Conservation (phyloP, 2,888 invertebrate genomes). For the Aquatica leii region DNA sequence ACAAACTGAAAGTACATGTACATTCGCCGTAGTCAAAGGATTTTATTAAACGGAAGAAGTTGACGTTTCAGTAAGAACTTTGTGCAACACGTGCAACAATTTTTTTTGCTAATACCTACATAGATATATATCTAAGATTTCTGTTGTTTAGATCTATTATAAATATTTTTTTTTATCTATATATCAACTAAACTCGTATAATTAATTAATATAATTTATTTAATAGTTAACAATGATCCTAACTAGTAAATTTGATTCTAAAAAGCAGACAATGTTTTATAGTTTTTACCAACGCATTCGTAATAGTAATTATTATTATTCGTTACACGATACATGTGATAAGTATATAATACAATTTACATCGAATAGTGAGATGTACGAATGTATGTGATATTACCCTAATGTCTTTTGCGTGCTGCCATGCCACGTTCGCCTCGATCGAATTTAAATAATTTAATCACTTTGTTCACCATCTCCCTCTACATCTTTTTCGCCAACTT, state of each 20-base stretch:
- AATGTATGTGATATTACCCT: constrained; percentile 41
- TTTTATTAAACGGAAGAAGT: constrained; percentile 35
- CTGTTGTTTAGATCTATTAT: constrained; percentile 44
- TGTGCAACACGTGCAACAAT: constrained; percentile 59
- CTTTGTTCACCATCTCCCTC: constrained; percentile 68
- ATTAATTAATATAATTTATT: constrained; percentile 56
- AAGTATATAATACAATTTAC: constrained; percentile 47
- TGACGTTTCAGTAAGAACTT: constrained; percentile 43
- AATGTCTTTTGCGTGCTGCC: constrained; percentile 56
- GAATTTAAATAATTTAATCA: constrained; percentile 56
- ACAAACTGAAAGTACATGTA: constrained; percentile 21
- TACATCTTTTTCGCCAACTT: constrained; percentile 65
- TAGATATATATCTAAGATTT: constrained; percentile 49
- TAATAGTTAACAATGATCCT: constrained; percentile 61
- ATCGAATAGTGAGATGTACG: constrained; percentile 45
- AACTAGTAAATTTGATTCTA: constrained; percentile 60
- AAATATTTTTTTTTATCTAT: constrained; percentile 50
- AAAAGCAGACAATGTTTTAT: constrained; percentile 52
- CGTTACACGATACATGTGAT: constrained; percentile 23
- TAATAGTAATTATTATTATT: constrained; percentile 20
- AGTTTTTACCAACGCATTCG: constrained; percentile 27
- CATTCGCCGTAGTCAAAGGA: constrained; percentile 25
- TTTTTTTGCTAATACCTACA: constrained; percentile 48
- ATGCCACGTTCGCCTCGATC: constrained; percentile 32
- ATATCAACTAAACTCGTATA: constrained; percentile 48